These are phyloP conservation scores for Chymomyza fuscimana DNA, from an alignment of 2,888 invertebrate genomes.

Conservation along the genomic window DNA sequence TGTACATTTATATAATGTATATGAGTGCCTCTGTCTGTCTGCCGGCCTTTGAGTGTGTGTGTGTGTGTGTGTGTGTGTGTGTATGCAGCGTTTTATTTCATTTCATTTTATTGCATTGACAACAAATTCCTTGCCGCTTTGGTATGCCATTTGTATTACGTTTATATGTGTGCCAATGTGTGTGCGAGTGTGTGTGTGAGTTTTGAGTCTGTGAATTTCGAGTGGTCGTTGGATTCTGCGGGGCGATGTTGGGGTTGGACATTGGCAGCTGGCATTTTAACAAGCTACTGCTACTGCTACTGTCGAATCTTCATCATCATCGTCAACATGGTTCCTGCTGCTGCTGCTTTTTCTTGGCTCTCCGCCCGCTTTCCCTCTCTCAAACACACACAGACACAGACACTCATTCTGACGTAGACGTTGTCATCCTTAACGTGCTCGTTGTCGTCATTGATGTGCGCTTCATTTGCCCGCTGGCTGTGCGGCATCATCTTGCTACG, in stretches of 20 bases:
- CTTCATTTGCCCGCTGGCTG: slow-evolving; percentile 50
- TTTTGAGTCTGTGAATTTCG: background rate
- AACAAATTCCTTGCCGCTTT: slow-evolving; percentile 46
- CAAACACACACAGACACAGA: background rate
- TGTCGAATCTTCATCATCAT: slow-evolving; percentile 54
- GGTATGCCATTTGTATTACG: background rate
- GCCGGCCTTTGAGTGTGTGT: background rate
- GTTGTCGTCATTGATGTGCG: slow-evolving; percentile 25
- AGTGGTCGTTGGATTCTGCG: background rate
- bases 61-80: slow-evolving; percentile 4
- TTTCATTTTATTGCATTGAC: slow-evolving; percentile 71
- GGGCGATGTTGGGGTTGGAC: slow-evolving; percentile 11
- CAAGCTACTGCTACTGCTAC: slow-evolving; percentile 71
- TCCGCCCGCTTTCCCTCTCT: too few species aligned
- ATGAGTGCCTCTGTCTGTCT: background rate
- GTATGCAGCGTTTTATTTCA: slow-evolving; percentile 55
- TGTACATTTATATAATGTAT: background rate
- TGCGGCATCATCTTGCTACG: slow-evolving; percentile 42
- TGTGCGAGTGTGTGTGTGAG: background rate
- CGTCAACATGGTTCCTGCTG: slow-evolving; percentile 4
- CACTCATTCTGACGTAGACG: background rate
- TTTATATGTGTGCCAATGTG: background rate
- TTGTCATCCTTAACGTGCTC: background rate
- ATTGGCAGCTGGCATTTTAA: slow-evolving; percentile 63
- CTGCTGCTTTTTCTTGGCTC: too few species aligned